Evolutionary conservation across 2,888 invertebrate genomes (phyloP), one percentile per base, ranked within the genome.

Genomic region (Protophormia terraenovae): DNA sequence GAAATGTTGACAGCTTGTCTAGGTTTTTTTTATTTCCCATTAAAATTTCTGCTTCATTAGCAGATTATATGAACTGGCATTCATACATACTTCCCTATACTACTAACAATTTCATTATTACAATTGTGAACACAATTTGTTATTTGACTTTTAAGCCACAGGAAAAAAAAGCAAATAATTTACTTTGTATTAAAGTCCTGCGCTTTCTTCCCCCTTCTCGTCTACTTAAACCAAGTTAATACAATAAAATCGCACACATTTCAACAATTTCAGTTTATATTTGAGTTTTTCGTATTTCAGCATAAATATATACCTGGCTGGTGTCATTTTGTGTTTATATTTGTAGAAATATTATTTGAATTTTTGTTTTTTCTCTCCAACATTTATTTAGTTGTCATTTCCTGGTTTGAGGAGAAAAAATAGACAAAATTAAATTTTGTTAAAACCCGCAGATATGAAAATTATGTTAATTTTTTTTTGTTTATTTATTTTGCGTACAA

Each of bases 1-100:
- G 2, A n/a, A 45, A 41, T n/a, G 24, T 22, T 64, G 41, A 64
- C 64, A 64, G 24, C 41, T 64, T 64, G 41, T 64, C 38, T 64
- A 64, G 14, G n/a, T 50, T 32, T n/a, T n/a, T n/a, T n/a, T 69
- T 22, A 38, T 32, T 55, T 24, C 10, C 32, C 67, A 58, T 67
- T 47, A 47, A 29, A 67, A 77, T 77, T 77, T 67, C 67, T 60
- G 22, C 58, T 77, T 67, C 67, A 77, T 77, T 77, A 77, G 67
- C 22, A 60, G 53, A 45, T 0, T 27, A 24, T 62, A 50, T 66
- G 41, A 45, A n/a, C n/a, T n/a, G n/a, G n/a, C 41, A 24, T 27
- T 24, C n/a, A 24, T n/a, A 58, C 4, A 29, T 16, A 58, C 32
- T n/a, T n/a, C n/a, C n/a, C n/a, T n/a, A 32, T 16, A n/a, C 35